These are phyloP conservation scores for Psettodes erumei DNA, from an alignment of 2,113 vertebrate genomes.

Conservation along the genomic window DNA sequence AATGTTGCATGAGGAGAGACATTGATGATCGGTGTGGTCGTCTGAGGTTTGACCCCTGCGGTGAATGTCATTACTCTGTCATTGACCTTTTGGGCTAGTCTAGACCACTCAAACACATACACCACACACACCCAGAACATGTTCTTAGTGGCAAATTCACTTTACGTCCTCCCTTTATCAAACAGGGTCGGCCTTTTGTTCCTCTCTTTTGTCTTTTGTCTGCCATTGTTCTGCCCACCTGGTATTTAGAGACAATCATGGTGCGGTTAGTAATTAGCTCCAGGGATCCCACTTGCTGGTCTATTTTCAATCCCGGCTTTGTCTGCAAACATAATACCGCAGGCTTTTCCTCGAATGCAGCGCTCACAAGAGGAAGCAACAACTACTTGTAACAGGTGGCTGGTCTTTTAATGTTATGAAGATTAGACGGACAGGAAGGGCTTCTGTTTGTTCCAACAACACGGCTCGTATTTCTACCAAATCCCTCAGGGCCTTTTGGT, in stretches of 20 bases:
- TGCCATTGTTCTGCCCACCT: conserved; percentile 63
- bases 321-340: conserved; percentile 57
- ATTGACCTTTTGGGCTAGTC: conserved; percentile 31
- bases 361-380: conserved; percentile 26
- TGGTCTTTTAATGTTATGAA: conserved; percentile 49
- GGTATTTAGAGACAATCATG: conserved; percentile 67
- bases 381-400: conserved; percentile 40
- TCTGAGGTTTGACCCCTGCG: background rate
- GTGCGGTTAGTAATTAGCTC: conserved; percentile 63
- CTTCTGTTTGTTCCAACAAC: conserved; percentile 24
- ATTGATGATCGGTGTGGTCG: background rate
- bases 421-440: conserved; percentile 13
- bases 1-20: background rate
- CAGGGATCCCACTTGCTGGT: conserved; percentile 50
- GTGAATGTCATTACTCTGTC: conserved; percentile 9
- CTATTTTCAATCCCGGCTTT: conserved; percentile 61
- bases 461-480: conserved; percentile 4
- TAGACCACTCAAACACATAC: conserved; percentile 8
- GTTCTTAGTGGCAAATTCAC: conserved; percentile 37
- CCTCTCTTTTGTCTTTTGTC: conserved; percentile 44
- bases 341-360: conserved; percentile 28
- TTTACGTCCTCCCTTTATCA: conserved; percentile 50
- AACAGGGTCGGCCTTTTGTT: conserved; percentile 62
- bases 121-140: conserved; percentile 13
- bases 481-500: conserved; percentile 16